Conservation (phyloP, 2,113 vertebrate species). For the Edolisoma coerulescens region DNA sequence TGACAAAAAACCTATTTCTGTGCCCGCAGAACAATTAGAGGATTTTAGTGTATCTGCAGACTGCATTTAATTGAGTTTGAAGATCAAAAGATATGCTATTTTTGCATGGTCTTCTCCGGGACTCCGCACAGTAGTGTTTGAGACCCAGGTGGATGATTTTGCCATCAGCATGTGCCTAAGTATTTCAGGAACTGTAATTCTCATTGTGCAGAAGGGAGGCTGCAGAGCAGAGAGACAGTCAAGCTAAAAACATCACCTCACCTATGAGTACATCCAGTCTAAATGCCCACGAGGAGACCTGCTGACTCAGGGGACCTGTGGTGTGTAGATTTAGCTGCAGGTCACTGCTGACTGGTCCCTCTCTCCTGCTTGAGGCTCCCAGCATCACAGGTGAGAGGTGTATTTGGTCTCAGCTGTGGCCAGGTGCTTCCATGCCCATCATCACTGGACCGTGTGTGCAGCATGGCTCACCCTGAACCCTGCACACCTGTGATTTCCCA, state of each 20-base stretch:
- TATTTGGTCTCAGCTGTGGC: background rate
- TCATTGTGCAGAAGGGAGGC: background rate
- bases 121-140: background rate
- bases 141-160: background rate
- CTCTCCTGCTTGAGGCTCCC: background rate
- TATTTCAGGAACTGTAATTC: background rate
- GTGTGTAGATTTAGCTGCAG: background rate
- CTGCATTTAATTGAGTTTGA: background rate
- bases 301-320: background rate
- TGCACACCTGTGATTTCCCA: background rate
- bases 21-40: background rate
- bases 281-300: accelerated
- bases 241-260: background rate
- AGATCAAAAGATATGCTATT: constrained; percentile 48
- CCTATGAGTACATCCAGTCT: background rate
- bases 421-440: accelerated
- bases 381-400: background rate
- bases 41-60: background rate
- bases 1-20: background rate
- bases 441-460: accelerated
- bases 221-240: background rate
- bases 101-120: background rate
- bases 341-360: background rate
- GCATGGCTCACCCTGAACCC: accelerated
- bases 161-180: background rate